phyloP scores from a whole-genome alignment of 2,797 vertebrate genomes.

The Trachops cirrhosus region DNA sequence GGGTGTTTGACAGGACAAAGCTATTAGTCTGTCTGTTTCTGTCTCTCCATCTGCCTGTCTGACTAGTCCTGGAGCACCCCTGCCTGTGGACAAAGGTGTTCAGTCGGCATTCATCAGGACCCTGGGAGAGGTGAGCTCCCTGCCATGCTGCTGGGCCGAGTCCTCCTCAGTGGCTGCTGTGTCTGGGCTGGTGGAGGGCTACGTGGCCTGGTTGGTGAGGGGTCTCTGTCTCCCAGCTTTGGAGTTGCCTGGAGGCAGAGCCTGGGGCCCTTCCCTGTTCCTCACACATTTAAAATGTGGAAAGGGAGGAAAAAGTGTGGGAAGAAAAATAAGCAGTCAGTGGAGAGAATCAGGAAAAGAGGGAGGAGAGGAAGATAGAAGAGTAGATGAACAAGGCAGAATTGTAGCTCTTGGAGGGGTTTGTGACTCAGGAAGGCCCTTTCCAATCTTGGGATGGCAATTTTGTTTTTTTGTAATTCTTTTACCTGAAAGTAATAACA shows the following conservation, averaged over 20 bases:
- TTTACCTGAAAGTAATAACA: background rate
- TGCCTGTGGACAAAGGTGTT: background rate
- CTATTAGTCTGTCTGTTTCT: conserved; percentile 43
- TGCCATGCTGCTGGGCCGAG: fast-evolving
- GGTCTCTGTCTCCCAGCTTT: background rate
- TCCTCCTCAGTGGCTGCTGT: background rate
- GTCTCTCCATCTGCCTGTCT: background rate
- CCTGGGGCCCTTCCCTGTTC: background rate
- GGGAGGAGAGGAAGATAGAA: background rate
- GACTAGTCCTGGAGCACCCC: background rate
- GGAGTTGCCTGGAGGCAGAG: background rate
- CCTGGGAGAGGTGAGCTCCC: background rate
- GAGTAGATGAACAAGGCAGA: background rate
- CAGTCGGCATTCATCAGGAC: background rate
- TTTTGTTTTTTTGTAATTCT: background rate
- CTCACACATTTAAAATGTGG: background rate
- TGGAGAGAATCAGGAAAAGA: background rate
- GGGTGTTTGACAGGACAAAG: conserved; percentile 34
- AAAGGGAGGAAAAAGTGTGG: background rate
- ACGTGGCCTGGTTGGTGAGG: background rate
- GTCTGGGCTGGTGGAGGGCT: background rate
- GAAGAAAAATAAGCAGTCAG: background rate
- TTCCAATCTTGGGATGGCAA: background rate
- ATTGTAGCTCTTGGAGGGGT: too few relatives aligned
- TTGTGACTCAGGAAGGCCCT: background rate